Base-by-base conservation (phyloP, 2,797 vertebrate genomes). In the Mus minutoides region DNA sequence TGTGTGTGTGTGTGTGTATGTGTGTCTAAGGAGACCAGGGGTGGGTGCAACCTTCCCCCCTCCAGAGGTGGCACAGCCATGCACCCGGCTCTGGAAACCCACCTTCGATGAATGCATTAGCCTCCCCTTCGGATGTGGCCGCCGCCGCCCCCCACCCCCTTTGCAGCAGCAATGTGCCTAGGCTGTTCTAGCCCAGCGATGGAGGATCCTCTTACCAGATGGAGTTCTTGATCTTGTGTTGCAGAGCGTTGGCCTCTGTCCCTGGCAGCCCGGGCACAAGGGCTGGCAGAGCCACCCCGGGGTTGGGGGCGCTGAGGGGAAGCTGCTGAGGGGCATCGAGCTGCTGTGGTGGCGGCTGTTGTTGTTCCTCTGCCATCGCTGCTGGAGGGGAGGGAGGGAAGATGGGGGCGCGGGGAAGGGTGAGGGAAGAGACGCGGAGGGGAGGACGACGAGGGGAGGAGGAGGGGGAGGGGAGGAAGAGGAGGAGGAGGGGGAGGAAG, bases 211-310 rank as follows among this genome's bases (percentile, higher is more conserved):
- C 99, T 99, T 98, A 99, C 99, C 99, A 99, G 99, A 99, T 99
- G 96, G 99, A 99, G 99, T 98, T 99, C 98, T 99, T 99, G 98
- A 99, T 99, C 98, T 99, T 98, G 98, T 99, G 99, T 98, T 99
- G 99, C 98, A 99, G 98, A 96, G 99, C 99, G 94, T 98, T 99
- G 98, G 99, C 99, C 98, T 99, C 99, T 22, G 99, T 98, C 91
- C 99, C 99, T 96, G 99, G 99, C 98, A 99, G 98, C 98, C 99
- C 99, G 64, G 99, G 98, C 93, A 99, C 99, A 96, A 99, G 98
- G 96, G 99, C 98, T 90, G 99, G 99, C 97, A 99, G 98, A 91
- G 98, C 98, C 97, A 98, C 98, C 97, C 98, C 99, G 95, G 98
- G 96, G 97, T 79, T 91, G 94, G 97, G 94, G 97, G 97, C 87